These are phyloP conservation scores for Nemotelus nigrinus DNA, from an alignment of 2,888 invertebrate species.

Conservation along the genomic window DNA sequence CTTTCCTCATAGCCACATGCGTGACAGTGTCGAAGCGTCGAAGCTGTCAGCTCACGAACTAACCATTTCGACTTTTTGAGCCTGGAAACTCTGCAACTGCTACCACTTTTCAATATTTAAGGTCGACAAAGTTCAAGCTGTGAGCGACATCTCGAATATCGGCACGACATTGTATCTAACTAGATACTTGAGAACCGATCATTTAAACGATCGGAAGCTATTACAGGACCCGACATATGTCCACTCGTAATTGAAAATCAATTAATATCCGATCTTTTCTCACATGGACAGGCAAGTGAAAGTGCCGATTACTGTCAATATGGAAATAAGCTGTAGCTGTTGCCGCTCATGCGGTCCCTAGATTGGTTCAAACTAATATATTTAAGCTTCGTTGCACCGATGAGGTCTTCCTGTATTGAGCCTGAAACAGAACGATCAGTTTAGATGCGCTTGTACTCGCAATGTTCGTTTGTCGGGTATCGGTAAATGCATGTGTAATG, in stretches of 20 bases:
- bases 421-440: background rate
- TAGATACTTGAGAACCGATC: background rate
- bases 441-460: slow-evolving; percentile 19
- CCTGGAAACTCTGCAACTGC: too few species aligned
- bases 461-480: background rate
- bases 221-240: slow-evolving; percentile 19
- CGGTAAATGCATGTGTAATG: background rate
- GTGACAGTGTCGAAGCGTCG: too few species aligned
- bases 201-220: slow-evolving; percentile 6
- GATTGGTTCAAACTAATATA: slow-evolving; percentile 16
- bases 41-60: too few species aligned
- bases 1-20: too few species aligned
- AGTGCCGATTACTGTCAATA: slow-evolving; percentile 22
- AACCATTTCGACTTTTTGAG: too few species aligned
- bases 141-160: too few species aligned
- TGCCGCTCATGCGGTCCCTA: background rate
- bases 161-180: too few species aligned
- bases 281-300: slow-evolving; percentile 30
- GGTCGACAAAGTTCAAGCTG: too few species aligned
- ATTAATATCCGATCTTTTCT: slow-evolving; percentile 39
- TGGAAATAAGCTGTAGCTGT: slow-evolving; percentile 30
- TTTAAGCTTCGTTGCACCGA: slow-evolving; percentile 10
- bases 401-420: slow-evolving; percentile 16
- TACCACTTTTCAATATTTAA: too few species aligned
- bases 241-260: slow-evolving; percentile 20